Evolutionary conservation across 2,113 vertebrate genomes (phyloP).

Genomic region (Myrmecophaga tridactyla): DNA sequence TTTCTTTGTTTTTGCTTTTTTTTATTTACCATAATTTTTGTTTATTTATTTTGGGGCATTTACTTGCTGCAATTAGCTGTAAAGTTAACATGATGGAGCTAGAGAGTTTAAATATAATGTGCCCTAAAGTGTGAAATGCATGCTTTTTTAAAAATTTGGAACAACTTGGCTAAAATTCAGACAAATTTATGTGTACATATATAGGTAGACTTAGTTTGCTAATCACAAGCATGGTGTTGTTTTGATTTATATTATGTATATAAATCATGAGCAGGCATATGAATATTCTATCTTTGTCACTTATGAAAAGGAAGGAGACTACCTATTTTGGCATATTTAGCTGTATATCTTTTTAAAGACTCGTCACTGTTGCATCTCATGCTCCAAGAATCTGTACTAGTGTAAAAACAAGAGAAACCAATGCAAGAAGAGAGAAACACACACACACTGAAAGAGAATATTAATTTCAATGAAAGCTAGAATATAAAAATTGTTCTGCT

Average conservation of each 20-base stretch:
- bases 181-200: not conserved
- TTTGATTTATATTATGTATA: not conserved
- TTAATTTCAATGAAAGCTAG: not conserved
- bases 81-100: not conserved
- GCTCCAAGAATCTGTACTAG: not conserved
- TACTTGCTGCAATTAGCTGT: not conserved
- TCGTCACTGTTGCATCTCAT: not conserved
- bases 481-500: not conserved
- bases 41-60: not conserved
- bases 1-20: too few species aligned
- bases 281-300: not conserved
- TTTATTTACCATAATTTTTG: too few species aligned
- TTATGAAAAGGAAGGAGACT: not conserved
- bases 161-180: not conserved
- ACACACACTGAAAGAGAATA: not conserved
- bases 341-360: rapidly evolving
- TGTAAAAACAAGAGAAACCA: not conserved
- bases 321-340: not conserved
- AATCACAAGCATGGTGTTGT: not conserved
- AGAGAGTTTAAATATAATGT: not conserved
- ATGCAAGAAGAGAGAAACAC: not conserved
- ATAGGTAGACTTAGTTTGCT: not conserved
- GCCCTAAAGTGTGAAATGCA: not conserved
- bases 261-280: not conserved
- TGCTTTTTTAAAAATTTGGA: not conserved